Conservation (phyloP, 2,797 vertebrate genomes). For the Lemur catta region DNA sequence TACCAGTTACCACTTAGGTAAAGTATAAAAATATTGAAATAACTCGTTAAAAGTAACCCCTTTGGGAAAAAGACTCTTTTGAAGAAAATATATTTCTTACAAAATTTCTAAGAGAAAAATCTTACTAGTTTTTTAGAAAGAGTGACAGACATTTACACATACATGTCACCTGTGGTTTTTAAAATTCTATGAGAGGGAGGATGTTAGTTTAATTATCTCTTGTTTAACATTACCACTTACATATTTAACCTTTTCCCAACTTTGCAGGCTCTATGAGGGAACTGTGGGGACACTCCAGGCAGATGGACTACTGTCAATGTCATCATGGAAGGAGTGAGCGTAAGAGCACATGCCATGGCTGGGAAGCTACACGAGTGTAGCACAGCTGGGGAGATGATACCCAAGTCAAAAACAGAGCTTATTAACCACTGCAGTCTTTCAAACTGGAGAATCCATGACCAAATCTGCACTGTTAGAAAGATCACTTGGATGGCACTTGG, state of each 20-base stretch:
- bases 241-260: background rate
- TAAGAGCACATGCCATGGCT: background rate
- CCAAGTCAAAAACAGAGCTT: background rate
- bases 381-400: background rate
- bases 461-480: background rate
- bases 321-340: background rate
- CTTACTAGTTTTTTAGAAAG: background rate
- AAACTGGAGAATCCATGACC: background rate
- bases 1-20: background rate
- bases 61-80: background rate
- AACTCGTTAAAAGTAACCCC: slow-evolving; percentile 10
- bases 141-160: background rate
- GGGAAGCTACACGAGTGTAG: background rate
- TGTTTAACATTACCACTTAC: background rate
- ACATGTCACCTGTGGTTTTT: background rate
- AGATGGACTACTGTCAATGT: background rate
- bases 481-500: background rate
- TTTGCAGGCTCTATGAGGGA: background rate
- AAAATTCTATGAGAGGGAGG: background rate
- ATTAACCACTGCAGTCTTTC: background rate
- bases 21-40: slow-evolving; percentile 19
- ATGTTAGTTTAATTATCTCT: slow-evolving; percentile 13
- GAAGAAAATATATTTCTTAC: background rate
- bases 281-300: background rate
- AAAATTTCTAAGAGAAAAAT: background rate